Evolutionary conservation across 1,140 invertebrate genomes (phyloP), one percentile per base, ranked within the genome.

Genomic region (Drosophila suzukii): DNA sequence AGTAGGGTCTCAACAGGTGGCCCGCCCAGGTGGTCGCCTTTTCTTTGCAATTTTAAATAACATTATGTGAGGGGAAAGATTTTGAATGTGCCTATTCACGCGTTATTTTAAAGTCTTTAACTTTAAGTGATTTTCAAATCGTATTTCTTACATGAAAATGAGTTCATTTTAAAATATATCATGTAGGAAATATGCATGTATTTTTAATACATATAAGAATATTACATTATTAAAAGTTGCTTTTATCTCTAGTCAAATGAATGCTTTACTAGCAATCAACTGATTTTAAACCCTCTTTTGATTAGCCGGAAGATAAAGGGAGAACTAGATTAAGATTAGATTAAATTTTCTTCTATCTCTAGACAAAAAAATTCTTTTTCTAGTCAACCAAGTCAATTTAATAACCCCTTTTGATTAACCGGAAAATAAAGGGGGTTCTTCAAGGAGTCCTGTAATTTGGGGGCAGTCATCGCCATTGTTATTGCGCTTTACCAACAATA

Each of bases 1-100:
- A 30, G 47, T 17, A 11, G 4, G 24, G 30, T 17, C 30, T 34
- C 56, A 66, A 66, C 56, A 66, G 62, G 56, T 47, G 46, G 36
- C 17, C 43, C 49, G 32, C 13, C n/a, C n/a, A 8, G 7, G 13
- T 30, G 7, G 24, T 49, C 24, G 13, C 46, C 13, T 13, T 8
- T 30, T 49, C 27, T 3, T 12, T 20, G 0, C 17, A 47, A 46
- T 41, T n/a, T 15, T 6, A 15, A 15, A 6, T 1, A 15, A 15
- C 13, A 41, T n/a, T 36, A 36, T 10, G 6, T 8, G 44, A 24
- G 44, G 44, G 12, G 13, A 20, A 13, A 11, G 15, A 6, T 17
- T 32, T 15, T n/a, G 32, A 34, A 20, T 13, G 27, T 27, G 27
- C 27, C 27, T 27, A 27, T 4, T 27, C 27, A 27, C 27, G 27